Base-by-base conservation (phyloP, 1,140 invertebrate genomes). In the Heliconius hermathena region DNA sequence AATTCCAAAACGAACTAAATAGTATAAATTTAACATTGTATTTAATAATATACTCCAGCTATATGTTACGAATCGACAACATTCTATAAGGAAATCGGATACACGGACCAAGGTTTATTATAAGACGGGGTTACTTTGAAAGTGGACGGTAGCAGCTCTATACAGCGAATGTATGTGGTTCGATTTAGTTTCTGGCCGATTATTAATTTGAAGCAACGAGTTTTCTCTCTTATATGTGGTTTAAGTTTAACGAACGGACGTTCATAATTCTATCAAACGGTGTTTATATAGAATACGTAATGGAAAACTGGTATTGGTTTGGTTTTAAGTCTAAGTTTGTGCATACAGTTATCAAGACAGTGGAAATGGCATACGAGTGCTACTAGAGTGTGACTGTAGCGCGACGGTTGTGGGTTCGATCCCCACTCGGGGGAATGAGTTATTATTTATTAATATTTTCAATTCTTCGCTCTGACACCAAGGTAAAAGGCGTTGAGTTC, bases 141-240 rank as follows among this genome's bases (percentile, higher is more conserved):
- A 79, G 77, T 79, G 26, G 26, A 73, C 77, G 66, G 77, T 79
- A 74, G 72, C 70, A 36, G 71, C 26, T 74, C 82, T 36, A 74
- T 77, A 82, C 57, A 82, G 78, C 84, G 77, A 84, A 85, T 84
- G 77, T 83, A 85, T 84, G 77, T 83, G 72, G 79, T 79, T 72
- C 77, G 81, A 85, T 82, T 81, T 84, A 85, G 74, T 85, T 84
- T 80, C 76, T 85, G 80, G 78, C 71, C 71, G 54, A 71, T 81
- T 81, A 85, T 85, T 84, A 83, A 81, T 85, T 84, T 84, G 54
- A 82, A 78, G 76, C 80, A 81, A 84, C 84, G 70, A 79, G 84
- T 80, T 80, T 78, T 77, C 82, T 77, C 76, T 77, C 76, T 71
- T 71, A 76, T 72, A 66, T 66, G 60, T 66, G 26, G 60, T 22